Evolutionary conservation across 2,888 invertebrate species (phyloP).

Genomic region (Chrysopilus asiliformis): DNA sequence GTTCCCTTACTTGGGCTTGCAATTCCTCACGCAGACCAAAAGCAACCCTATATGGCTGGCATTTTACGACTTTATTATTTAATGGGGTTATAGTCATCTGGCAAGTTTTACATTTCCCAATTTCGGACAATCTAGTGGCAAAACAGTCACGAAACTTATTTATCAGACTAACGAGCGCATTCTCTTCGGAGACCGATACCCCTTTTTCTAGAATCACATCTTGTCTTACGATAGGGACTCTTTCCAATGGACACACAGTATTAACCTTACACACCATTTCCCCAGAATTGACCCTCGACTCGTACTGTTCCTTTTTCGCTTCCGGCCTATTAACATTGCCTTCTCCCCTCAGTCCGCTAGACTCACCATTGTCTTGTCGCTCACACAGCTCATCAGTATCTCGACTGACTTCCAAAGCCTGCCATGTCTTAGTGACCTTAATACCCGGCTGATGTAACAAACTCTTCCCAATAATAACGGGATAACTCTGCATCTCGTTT

Average conservation of each 20-base stretch:
- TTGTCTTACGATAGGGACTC: not conserved
- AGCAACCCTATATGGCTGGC: conserved; percentile 2
- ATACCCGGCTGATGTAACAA: no score
- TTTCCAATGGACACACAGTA: no score
- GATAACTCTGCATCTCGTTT: not conserved
- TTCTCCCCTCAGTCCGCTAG: no score
- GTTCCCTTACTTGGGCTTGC: not conserved
- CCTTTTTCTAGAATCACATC: not conserved
- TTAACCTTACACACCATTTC: no score
- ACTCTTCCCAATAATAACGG: not conserved
- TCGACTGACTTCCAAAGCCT: not conserved
- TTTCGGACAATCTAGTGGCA: not conserved
- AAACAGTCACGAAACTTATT: not conserved
- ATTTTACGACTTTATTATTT: not conserved
- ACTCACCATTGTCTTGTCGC: not conserved
- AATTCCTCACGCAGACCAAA: not conserved
- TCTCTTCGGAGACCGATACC: not conserved
- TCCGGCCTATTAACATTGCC: no score
- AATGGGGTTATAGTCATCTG: not conserved
- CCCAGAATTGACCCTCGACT: no score
- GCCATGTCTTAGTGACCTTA: no score
- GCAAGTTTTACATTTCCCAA: not conserved
- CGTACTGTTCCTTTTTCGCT: no score
- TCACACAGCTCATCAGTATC: not conserved
- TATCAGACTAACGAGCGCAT: not conserved